Conservation (phyloP, 1,140 invertebrate genomes). For the Orussus abietinus region DNA sequence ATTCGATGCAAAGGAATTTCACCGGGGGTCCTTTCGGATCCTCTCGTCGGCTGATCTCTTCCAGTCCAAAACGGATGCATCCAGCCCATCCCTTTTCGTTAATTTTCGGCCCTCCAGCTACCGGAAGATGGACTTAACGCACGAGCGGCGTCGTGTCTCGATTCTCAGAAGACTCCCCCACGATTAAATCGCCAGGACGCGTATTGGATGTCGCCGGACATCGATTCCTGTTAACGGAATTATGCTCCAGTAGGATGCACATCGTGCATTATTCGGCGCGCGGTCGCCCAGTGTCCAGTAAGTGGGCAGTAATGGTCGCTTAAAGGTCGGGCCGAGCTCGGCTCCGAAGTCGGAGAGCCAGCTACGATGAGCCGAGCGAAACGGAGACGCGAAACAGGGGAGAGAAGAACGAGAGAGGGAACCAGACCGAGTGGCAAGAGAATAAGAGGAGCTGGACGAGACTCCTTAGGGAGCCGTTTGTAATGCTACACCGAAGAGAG, state of each 20-base stretch:
- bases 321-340: slow-evolving; percentile 13
- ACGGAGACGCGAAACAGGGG: slow-evolving; percentile 1
- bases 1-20: no score
- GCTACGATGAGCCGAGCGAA: background rate
- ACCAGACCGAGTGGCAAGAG: slow-evolving; percentile 3
- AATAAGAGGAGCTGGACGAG: slow-evolving; percentile 1
- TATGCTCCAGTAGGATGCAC: slow-evolving; percentile 11
- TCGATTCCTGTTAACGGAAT: slow-evolving; percentile 17
- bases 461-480: slow-evolving; percentile 7
- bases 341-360: no score
- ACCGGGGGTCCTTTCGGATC: no score
- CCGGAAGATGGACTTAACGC: no score
- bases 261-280: background rate
- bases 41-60: no score
- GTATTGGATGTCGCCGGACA: no score
- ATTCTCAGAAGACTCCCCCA: no score
- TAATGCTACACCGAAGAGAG: slow-evolving; percentile 11
- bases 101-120: no score
- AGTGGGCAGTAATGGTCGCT: slow-evolving; percentile 19
- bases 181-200: no score
- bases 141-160: no score
- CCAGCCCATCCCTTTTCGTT: no score
- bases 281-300: slow-evolving; percentile 8
- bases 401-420: background rate
- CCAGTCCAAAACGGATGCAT: no score